Evolutionary conservation across 2,888 invertebrate species (phyloP).

Genomic region (Steromphala cineraria): DNA sequence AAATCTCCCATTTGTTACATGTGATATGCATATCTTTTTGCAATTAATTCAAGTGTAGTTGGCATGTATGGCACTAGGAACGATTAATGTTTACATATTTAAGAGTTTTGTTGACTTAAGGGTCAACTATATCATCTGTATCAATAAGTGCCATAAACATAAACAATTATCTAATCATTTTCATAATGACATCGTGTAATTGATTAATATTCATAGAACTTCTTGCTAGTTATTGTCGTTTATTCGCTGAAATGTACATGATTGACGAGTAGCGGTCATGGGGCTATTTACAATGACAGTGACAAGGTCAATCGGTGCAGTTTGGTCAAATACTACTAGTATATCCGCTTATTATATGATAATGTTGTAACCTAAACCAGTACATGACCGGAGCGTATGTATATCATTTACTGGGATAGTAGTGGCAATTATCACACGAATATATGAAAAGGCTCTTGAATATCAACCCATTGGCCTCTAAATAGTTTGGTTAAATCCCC

Average conservation of each 20-base stretch:
- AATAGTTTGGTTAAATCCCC: too few relatives aligned
- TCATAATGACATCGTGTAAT: neutral
- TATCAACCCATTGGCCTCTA: too few relatives aligned
- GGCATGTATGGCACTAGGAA: too few relatives aligned
- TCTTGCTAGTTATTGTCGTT: neutral
- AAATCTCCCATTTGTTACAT: too few relatives aligned
- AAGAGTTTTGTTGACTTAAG: neutral
- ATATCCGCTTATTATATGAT: conserved; percentile 21
- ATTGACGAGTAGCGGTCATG: conserved; percentile 5
- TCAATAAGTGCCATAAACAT: neutral
- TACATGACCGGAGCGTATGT: neutral
- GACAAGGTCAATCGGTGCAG: neutral
- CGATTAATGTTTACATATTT: too few relatives aligned
- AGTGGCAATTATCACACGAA: neutral
- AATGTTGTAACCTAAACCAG: conserved; percentile 4
- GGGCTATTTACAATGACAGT: neutral
- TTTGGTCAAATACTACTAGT: conserved; percentile 11
- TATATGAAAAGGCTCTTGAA: neutral
- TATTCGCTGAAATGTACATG: neutral
- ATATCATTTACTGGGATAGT: neutral
- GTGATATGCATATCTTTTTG: too few relatives aligned
- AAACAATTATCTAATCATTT: neutral
- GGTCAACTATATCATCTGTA: neutral
- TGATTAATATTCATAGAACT: conserved; percentile 3
- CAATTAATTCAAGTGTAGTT: too few relatives aligned